These are phyloP conservation scores for Rotaria macrura DNA, from an alignment of 2,888 invertebrate genomes.

Conservation along the genomic window DNA sequence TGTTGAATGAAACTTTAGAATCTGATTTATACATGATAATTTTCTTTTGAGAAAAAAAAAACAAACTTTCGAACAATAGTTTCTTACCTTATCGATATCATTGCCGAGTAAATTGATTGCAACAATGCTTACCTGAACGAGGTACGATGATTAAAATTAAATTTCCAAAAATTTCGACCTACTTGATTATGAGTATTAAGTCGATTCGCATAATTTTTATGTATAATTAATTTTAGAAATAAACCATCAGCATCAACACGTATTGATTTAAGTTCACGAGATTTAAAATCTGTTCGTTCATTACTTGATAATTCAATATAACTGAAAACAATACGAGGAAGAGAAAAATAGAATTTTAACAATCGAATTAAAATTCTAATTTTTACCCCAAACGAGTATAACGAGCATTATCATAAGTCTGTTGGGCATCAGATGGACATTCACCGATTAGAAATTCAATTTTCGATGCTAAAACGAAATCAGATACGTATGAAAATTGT, in stretches of 20 bases:
- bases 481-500: background rate
- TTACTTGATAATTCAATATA: constrained; percentile 70
- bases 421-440: constrained; percentile 44
- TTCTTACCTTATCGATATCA: constrained; percentile 38
- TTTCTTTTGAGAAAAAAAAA: background rate
- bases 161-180: constrained; percentile 36
- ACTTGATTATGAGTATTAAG: constrained; percentile 74
- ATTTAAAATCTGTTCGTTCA: constrained; percentile 66
- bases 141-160: too few species aligned
- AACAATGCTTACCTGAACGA: constrained; percentile 79
- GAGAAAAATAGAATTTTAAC: background rate
- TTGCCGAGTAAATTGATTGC: constrained; percentile 76
- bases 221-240: constrained; percentile 73
- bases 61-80: too few species aligned
- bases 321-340: constrained; percentile 45
- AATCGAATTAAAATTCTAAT: background rate
- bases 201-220: constrained; percentile 70
- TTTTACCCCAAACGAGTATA: constrained; percentile 50
- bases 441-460: constrained; percentile 62
- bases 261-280: constrained; percentile 70
- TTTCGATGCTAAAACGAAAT: constrained; percentile 56
- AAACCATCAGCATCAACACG: constrained; percentile 66
- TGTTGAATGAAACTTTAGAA: background rate
- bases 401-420: constrained; percentile 44
- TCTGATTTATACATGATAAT: background rate